These are phyloP conservation scores for Fissipunctia ypsillon DNA, from an alignment of 2,888 invertebrate genomes.

Conservation along the genomic window DNA sequence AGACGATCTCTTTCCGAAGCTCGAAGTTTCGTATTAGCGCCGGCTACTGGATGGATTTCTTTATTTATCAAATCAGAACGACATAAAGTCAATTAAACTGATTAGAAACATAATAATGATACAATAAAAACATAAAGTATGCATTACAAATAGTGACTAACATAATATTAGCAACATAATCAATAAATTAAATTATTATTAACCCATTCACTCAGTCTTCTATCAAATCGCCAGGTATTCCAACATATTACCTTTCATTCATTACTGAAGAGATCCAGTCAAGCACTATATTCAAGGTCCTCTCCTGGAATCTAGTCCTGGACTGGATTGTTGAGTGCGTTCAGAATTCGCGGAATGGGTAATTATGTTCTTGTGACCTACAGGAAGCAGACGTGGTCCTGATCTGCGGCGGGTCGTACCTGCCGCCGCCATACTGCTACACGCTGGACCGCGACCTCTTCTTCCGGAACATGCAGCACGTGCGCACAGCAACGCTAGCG, in stretches of 20 bases:
- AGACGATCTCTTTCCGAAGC: no score
- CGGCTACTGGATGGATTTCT: no score
- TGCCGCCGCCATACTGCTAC: conserved; percentile 80
- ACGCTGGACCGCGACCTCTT: conserved; percentile 82
- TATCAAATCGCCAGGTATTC: not conserved
- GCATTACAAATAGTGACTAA: not conserved
- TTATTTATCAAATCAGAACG: no score
- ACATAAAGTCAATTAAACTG: no score
- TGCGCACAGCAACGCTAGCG: conserved; percentile 79
- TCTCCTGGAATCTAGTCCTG: not conserved
- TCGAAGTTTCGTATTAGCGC: no score
- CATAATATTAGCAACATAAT: not conserved
- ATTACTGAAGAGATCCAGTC: not conserved
- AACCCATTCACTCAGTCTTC: not conserved
- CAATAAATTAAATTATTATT: not conserved
- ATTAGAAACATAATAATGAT: no score
- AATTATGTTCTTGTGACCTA: not conserved
- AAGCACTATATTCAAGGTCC: no score
- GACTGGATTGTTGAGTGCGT: not conserved
- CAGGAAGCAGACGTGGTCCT: conserved; percentile 85
- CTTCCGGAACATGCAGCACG: conserved; percentile 82
- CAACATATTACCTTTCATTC: not conserved
- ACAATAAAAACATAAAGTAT: no score
- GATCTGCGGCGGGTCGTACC: conserved; percentile 83
- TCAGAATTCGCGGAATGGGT: not conserved